These are phyloP conservation scores for Tylochromis polylepis DNA, from an alignment of 2,113 vertebrate species.

Conservation along the genomic window DNA sequence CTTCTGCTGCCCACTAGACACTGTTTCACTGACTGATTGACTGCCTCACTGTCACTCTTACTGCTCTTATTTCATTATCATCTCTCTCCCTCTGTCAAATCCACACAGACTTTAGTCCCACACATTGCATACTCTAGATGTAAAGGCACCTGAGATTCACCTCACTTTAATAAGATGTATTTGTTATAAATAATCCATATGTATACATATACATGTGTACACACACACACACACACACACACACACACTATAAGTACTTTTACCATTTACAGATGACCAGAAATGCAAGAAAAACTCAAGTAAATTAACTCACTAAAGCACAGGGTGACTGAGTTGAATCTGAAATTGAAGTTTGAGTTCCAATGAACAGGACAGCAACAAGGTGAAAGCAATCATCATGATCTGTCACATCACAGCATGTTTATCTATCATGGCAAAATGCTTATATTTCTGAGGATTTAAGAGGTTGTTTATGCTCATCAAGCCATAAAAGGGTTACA, in stretches of 20 bases:
- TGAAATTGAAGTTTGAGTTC: not conserved
- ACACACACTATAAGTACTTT: not conserved
- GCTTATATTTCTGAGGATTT: not conserved
- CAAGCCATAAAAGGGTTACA: not conserved
- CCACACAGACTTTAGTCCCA: not conserved
- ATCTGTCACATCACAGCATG: not conserved
- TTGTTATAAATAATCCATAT: not conserved
- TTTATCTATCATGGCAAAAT: not conserved
- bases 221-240: accelerated
- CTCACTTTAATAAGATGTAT: not conserved
- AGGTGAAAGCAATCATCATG: not conserved
- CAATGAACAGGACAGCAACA: not conserved
- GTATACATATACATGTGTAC: no score
- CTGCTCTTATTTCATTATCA: slow-evolving; percentile 51
- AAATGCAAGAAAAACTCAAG: not conserved
- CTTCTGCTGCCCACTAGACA: slow-evolving; percentile 21
- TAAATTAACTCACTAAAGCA: not conserved
- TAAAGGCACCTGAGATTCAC: not conserved
- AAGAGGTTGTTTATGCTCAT: not conserved
- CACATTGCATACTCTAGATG: not conserved
- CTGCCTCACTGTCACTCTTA: slow-evolving; percentile 33
- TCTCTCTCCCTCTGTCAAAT: not conserved
- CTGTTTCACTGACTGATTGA: slow-evolving; percentile 44
- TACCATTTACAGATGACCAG: not conserved
- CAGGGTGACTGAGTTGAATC: not conserved